phyloP scores from a whole-genome alignment of 2,113 vertebrate genomes.

The Uria lomvia region DNA sequence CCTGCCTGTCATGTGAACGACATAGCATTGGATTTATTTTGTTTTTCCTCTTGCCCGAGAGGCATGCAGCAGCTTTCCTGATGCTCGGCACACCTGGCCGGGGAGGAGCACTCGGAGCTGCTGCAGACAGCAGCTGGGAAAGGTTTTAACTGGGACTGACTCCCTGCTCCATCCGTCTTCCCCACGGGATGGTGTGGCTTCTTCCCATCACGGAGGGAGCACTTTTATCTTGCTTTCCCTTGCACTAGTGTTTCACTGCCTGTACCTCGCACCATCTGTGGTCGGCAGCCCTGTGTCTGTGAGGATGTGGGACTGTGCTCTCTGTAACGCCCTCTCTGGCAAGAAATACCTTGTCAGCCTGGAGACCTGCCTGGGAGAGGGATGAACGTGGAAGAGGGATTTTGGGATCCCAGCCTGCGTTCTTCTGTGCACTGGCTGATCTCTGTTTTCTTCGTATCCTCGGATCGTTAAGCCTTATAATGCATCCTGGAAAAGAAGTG shows the following conservation, averaged over 20 bases:
- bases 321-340: neutral
- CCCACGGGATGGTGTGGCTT: neutral
- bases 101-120: neutral
- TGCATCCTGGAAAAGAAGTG: neutral
- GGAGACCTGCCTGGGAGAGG: neutral
- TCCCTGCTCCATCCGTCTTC: neutral
- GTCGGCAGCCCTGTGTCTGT: neutral
- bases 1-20: rapidly evolving
- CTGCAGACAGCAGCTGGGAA: neutral
- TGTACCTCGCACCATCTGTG: neutral
- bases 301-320: neutral
- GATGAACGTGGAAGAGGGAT: rapidly evolving
- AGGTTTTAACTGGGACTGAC: neutral
- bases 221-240: neutral
- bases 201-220: neutral
- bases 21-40: neutral
- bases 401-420: neutral
- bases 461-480: neutral
- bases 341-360: neutral
- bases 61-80: neutral
- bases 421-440: neutral
- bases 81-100: neutral
- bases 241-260: rapidly evolving
- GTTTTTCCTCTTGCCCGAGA: neutral
- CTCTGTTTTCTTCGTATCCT: neutral